Base-by-base conservation (phyloP, 2,888 invertebrate species). In the Cryptus armator region DNA sequence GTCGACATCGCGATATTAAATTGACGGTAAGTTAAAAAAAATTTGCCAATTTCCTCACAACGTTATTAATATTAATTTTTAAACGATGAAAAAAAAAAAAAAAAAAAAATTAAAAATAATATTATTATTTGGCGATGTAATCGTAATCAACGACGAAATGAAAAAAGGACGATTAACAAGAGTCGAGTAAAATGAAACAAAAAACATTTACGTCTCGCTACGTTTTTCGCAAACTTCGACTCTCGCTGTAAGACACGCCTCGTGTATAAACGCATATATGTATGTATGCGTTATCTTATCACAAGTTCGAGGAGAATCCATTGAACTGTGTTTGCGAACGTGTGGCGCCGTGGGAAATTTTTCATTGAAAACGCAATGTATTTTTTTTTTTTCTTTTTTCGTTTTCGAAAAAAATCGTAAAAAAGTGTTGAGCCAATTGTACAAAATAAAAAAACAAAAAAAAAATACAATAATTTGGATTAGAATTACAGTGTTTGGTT, bases 251-350 rank as follows among this genome's bases (percentile, higher is more conserved):
- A 24, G 10, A 56, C 19, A 24, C 59, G 59, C 12, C 19, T 59
- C 48, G 48, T 29, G 59, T 24, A 29, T 59, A 29, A 12, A 29
- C 24, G 24, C 10, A 6, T 29, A 59, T 59, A 29, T 19, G 66
- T 48, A 32, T 29, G 59, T 24, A 32, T 29, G 59, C 29, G 71
- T 24, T 83, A 85, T 85, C 83, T 85, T 85, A 85, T 85, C 85
- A 19, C 76, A 48, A 66, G 64, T 82, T 64, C 48, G 62, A 62
- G 48, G 62, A 24, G 68, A 62, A 78, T 80, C 51, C 79, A 79
- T 82, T 62, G 71, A 85, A 80, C 75, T 44, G 56, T 48, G 24
- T 24, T 10, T n/a, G 16, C 75, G 37, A 53, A 10, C 66, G 44
- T 12, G 51, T 19, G 14, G 56, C 56, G 71, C 68, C 64, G 71